Conservation (phyloP, 1,140 invertebrate species). For the Musca domestica region DNA sequence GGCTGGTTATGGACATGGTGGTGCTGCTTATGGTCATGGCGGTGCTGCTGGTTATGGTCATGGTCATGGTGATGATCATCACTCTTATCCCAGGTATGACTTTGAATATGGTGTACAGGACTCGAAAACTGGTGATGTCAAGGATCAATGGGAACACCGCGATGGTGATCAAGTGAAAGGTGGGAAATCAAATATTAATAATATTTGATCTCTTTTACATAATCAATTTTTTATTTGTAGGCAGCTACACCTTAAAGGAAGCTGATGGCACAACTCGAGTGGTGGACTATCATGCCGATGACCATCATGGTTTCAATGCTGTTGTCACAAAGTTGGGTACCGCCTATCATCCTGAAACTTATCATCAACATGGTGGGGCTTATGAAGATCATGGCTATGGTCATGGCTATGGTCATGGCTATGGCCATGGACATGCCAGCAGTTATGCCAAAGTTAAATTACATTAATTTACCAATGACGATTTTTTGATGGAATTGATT, state of each 20-base stretch:
- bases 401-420: background rate
- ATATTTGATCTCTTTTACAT: background rate
- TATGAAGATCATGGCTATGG: too few species aligned
- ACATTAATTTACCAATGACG: background rate
- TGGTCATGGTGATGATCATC: slow-evolving; percentile 29
- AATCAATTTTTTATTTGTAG: slow-evolving; percentile 34
- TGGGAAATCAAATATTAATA: background rate
- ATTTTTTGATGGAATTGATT: too few species aligned
- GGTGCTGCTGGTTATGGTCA: background rate
- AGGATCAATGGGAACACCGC: slow-evolving; percentile 63
- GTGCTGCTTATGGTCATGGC: slow-evolving; percentile 36
- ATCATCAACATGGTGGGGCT: slow-evolving; percentile 4
- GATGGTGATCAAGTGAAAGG: slow-evolving; percentile 65
- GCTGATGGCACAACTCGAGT: slow-evolving; percentile 59
- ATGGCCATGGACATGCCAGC: slow-evolving; percentile 22
- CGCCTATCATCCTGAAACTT: background rate
- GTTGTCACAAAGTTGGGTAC: slow-evolving; percentile 45
- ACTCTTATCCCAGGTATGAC: slow-evolving; percentile 64
- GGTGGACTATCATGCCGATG: slow-evolving; percentile 59
- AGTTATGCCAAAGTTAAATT: slow-evolving; percentile 13
- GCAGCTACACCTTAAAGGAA: slow-evolving; percentile 59
- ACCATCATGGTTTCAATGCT: slow-evolving; percentile 59
- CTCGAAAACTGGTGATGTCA: slow-evolving; percentile 68
- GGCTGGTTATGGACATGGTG: background rate
- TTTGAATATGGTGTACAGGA: slow-evolving; percentile 74